phyloP scores from a whole-genome alignment of 2,797 vertebrate species.

The Balearica regulorum region DNA sequence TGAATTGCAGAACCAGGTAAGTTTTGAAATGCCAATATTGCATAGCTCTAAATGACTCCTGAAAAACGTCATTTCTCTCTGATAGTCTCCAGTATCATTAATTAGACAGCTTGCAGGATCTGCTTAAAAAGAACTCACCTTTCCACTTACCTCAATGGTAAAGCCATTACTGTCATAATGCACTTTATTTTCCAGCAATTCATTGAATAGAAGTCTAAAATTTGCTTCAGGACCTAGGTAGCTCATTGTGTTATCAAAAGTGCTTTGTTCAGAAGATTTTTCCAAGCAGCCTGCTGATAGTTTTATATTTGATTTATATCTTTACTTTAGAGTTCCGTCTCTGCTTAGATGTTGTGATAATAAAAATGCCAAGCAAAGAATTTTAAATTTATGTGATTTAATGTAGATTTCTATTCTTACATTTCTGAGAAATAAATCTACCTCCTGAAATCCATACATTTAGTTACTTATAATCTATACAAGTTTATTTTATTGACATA shows the following conservation, averaged over 20 bases:
- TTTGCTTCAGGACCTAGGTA: constrained; percentile 5
- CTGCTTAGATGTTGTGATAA: constrained; percentile 37
- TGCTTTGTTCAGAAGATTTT: constrained; percentile 24
- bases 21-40: neutral
- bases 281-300: constrained; percentile 25
- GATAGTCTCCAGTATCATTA: neutral
- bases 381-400: constrained; percentile 20
- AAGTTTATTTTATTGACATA: constrained; percentile 37
- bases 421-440: constrained; percentile 6
- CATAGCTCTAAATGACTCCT: neutral
- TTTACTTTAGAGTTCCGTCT: constrained; percentile 5
- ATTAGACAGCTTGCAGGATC: neutral
- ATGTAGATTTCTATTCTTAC: constrained; percentile 21
- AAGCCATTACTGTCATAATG: constrained; percentile 12
- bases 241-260: constrained; percentile 17
- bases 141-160: neutral
- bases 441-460: neutral
- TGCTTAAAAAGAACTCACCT: neutral
- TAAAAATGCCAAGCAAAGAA: constrained; percentile 30
- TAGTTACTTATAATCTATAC: constrained; percentile 3
- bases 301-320: constrained; percentile 41
- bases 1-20: neutral
- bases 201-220: constrained; percentile 1
- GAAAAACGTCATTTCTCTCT: neutral
- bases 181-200: neutral